Base-by-base conservation (phyloP, 2,113 vertebrate species). In the Bubo blakistoni region DNA sequence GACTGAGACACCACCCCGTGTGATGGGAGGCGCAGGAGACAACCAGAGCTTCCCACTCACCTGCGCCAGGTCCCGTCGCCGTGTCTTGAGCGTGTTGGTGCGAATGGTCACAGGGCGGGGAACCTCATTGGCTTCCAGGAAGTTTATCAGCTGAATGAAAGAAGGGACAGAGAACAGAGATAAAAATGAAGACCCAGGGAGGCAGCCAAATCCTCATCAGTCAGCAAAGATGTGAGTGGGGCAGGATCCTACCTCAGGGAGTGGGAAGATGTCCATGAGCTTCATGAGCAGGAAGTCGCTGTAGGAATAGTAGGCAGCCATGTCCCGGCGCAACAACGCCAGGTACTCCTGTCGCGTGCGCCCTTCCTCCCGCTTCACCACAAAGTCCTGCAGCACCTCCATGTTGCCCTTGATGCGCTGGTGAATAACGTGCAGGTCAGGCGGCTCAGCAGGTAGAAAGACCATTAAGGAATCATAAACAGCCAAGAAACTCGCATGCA, bases 321-420 rank as follows among this genome's bases (percentile, higher is more conserved):
- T 98, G 82, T 99, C 99, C 46, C 97, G 98, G 85, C 96, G 98
- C 80, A 99, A 97, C 32, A 99, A 96, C 0, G 96, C 66, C 2
- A 99, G 93, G 95, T 99, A 99, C 34, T 99, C 99, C 14, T 98
- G 82, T 44, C 99, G 97, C 2, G 98, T 98, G 69, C 98, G 99
- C 2, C 99, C 99, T 30, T 98, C 98, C 66, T 99, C 99, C 49
- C 99, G 98, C 96, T 98, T 99, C 55, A 91, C 80, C 25, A 40
- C 74, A 3, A 99, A 99, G 74, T 99, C 97, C 88, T 98, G 98
- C 38, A 99, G 98, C 72, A 99, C 99, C 24, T 98, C 98, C 38
- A 99, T 82, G n/a, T 99, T 99, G 96, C 99, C 99, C 97, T 99
- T 99, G 85, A 99, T 99, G 86, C 99, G 98, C 88, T 99, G 99